Percentiles rank a stretch among this genome's conserved stretches.
These are phyloP conservation scores for Kryptolebias marmoratus DNA, from an alignment of 2,113 vertebrate species.

Conservation along the genomic window DNA sequence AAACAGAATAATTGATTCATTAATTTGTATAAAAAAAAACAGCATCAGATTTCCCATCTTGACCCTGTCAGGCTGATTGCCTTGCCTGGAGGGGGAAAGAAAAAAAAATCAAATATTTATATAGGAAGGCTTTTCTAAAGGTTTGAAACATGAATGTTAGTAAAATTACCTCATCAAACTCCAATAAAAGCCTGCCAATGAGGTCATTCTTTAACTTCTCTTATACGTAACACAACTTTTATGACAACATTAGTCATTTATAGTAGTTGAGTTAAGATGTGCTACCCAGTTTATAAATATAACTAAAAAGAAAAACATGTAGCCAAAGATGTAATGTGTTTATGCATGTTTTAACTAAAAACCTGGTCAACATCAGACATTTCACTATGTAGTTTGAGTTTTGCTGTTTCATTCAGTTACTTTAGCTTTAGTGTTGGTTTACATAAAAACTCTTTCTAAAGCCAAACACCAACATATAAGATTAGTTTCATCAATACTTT, in stretches of 20 bases:
- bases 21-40: conserved; percentile 29
- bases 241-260: background rate
- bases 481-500: too few relatives aligned
- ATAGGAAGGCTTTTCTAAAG: conserved; percentile 21
- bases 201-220: background rate
- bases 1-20: conserved; percentile 44
- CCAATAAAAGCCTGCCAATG: background rate
- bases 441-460: background rate
- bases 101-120: conserved; percentile 18
- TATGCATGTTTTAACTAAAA: too few relatives aligned
- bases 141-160: conserved; percentile 26
- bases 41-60: conserved; percentile 26
- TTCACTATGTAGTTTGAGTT: background rate
- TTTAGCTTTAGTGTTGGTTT: background rate
- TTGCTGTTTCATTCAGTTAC: background rate
- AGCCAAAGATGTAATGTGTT: too few relatives aligned
- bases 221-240: background rate
- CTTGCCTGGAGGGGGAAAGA: conserved; percentile 36
- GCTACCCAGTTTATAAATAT: background rate
- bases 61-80: conserved; percentile 50
- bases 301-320: too few relatives aligned
- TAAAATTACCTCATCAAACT: conserved; percentile 13
- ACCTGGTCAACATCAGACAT: too few relatives aligned
- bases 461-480: background rate
- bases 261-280: background rate